Percentiles rank a stretch among this genome's conserved stretches.
Evolutionary conservation across 2,113 vertebrate species (phyloP).

Genomic region (Merops nubicus): DNA sequence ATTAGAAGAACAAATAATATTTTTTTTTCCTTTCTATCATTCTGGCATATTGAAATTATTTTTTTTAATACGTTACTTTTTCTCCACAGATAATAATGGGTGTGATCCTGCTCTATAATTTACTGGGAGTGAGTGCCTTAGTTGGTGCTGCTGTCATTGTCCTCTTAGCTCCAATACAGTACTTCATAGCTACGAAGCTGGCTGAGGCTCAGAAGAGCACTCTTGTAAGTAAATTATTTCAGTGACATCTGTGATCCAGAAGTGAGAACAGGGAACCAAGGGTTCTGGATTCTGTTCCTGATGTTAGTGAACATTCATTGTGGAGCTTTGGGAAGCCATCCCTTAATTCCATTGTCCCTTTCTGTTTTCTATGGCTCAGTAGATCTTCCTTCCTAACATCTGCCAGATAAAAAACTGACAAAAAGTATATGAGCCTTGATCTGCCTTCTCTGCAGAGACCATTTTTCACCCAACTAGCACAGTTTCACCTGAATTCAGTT

Average conservation of each 20-base stretch:
- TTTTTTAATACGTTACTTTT: background rate
- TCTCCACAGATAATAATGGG: conserved; percentile 94
- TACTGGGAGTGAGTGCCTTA: conserved; percentile 86
- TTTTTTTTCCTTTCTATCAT: background rate
- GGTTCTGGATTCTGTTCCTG: background rate
- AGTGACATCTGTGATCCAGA: background rate
- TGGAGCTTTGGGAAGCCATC: background rate
- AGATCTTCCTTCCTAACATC: background rate
- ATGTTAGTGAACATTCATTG: background rate
- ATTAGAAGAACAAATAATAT: background rate
- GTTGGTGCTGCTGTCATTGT: conserved; percentile 92
- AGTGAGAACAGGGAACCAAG: background rate
- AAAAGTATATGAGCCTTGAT: background rate
- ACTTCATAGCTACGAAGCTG: conserved; percentile 95
- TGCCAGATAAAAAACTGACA: background rate
- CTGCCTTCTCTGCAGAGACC: background rate
- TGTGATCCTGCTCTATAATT: conserved; percentile 90
- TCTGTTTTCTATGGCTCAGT: background rate
- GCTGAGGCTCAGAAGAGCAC: conserved; percentile 95
- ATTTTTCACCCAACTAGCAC: background rate
- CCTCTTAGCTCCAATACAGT: conserved; percentile 92
- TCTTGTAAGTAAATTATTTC: conserved; percentile 80
- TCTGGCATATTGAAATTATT: background rate
- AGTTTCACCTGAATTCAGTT: background rate
- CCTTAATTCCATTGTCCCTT: background rate